Percentiles rank a stretch among this genome's conserved stretches.
Conservation (phyloP, 2,888 invertebrate genomes). For the Hofmannophila pseudospretella region DNA sequence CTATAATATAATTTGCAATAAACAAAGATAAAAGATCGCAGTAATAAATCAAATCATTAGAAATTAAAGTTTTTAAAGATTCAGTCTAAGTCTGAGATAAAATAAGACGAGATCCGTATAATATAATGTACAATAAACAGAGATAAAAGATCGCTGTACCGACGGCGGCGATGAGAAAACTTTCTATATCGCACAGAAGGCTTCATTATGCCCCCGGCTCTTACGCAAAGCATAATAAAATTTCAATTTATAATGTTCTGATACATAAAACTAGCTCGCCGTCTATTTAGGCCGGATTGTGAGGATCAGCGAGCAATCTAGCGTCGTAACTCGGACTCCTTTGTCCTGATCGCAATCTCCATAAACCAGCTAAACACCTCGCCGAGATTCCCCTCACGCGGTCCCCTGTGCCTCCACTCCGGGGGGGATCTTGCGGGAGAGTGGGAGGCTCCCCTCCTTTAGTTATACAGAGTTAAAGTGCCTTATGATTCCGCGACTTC, state of each 20-base stretch:
- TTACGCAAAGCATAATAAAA: not conserved
- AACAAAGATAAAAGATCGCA: no score
- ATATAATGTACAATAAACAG: no score
- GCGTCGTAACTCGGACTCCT: conserved; percentile 64
- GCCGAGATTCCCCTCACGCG: conserved; percentile 56
- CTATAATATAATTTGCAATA: no score
- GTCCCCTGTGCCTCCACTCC: conserved; percentile 18
- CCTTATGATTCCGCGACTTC: conserved; percentile 59
- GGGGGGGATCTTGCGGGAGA: conserved; percentile 18
- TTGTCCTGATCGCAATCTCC: conserved; percentile 75
- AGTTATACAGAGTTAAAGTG: conserved; percentile 56
- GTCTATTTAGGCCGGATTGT: conserved; percentile 12
- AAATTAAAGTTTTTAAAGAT: no score
- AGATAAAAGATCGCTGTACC: no score
- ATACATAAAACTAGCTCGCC: not conserved
- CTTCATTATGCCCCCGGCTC: no score
- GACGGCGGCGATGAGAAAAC: no score
- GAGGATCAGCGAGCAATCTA: conserved; percentile 62
- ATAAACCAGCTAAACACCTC: conserved; percentile 75
- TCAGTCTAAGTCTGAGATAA: no score
- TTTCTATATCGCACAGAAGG: no score
- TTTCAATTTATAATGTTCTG: conserved; percentile 4
- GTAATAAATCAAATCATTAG: no score
- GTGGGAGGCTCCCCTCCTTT: conserved; percentile 20
- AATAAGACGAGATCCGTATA: no score